These are phyloP conservation scores for Teleogryllus occipitalis DNA, from an alignment of 1,140 invertebrate genomes.

Conservation along the genomic window DNA sequence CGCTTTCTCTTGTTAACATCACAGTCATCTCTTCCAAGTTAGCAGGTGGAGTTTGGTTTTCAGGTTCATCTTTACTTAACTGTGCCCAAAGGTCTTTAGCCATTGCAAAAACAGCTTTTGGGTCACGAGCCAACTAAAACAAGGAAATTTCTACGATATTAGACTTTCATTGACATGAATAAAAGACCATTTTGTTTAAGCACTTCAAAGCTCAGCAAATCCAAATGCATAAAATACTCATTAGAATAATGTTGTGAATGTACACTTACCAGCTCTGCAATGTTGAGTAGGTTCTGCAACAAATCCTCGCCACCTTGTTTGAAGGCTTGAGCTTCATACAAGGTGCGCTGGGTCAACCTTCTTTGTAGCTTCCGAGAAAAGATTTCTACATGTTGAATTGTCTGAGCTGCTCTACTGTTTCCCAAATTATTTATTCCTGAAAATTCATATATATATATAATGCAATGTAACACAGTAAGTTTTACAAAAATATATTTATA, in stretches of 20 bases:
- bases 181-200: too few species aligned
- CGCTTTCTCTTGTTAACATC: conserved; percentile 60
- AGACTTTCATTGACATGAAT: too few species aligned
- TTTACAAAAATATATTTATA: too few species aligned
- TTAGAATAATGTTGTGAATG: neutral
- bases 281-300: conserved; percentile 62
- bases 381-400: conserved; percentile 63
- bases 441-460: neutral
- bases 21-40: conserved; percentile 67
- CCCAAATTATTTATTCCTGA: neutral
- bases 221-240: neutral
- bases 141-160: too few species aligned
- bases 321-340: conserved; percentile 62
- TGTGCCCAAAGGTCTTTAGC: conserved; percentile 58
- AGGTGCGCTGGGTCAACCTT: conserved; percentile 60
- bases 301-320: conserved; percentile 70
- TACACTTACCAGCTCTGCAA: conserved; percentile 59
- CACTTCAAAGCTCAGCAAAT: too few species aligned
- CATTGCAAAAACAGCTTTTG: conserved; percentile 61
- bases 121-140: conserved; percentile 60
- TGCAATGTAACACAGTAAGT: too few species aligned
- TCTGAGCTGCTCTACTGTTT: conserved; percentile 36
- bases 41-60: conserved; percentile 67
- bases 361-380: conserved; percentile 59
- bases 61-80: conserved; percentile 65